Base-by-base conservation (phyloP, 2,888 invertebrate genomes). In the Caenorhabditis parvicauda region DNA sequence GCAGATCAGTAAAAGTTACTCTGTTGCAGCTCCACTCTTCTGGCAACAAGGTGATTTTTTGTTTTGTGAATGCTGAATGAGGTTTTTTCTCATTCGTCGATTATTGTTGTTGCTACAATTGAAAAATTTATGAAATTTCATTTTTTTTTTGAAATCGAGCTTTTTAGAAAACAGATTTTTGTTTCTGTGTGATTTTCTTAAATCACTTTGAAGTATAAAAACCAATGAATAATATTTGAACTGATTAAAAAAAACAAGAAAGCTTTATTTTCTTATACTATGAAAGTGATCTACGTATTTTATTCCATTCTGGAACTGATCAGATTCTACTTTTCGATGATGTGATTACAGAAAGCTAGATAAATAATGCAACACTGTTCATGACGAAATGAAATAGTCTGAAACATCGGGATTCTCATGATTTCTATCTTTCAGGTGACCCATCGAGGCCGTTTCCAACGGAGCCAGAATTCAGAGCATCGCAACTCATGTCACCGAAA, bases 401-500 rank as follows among this genome's bases (percentile, higher is more conserved):
- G n/a, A n/a, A n/a, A n/a, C n/a, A n/a, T n/a, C n/a, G n/a, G n/a
- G n/a, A n/a, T n/a, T n/a, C n/a, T n/a, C n/a, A n/a, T n/a, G n/a
- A n/a, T n/a, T n/a, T n/a, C 9, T 12, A 32, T 32, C 9, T 44
- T 59, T 52, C 42, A 35, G 77, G 78, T 19, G 77, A 79, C 61
- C 73, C 76, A 5, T 64, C 64, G 6, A 51, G 78, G n/a, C 78
- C 78, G 22, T 78, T 72, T 47, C 78, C 78, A 12, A 79, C 72
- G n/a, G 78, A 78, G 48, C 59, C 64, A n/a, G 76, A 77, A 45
- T 77, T 78, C 51, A 49, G 70, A 38, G 43, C 43, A 21, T 64
- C 62, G n/a, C 55, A 47, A 12, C 29, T 70, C 12, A 24, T 52
- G 17, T 59, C 61, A 47, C 58, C 62, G 35, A 53, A 62, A 21